Percentiles rank a stretch among this genome's conserved stretches.
Evolutionary conservation across 2,888 invertebrate genomes (phyloP).

Genomic region (Pardosa pseudoannulata): DNA sequence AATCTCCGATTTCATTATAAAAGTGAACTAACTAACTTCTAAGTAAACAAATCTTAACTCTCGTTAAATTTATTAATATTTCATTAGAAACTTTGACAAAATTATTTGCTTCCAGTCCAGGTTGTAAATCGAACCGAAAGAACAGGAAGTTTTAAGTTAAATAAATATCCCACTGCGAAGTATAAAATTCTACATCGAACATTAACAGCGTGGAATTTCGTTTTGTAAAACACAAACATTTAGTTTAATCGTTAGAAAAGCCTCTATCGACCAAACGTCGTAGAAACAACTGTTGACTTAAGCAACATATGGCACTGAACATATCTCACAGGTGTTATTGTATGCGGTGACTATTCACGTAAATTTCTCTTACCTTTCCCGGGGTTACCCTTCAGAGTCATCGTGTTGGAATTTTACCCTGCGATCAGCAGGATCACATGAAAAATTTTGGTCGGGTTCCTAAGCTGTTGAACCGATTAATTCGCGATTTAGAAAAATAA

Average conservation of each 20-base stretch:
- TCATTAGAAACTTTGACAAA: too few relatives aligned
- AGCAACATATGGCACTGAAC: constrained; percentile 42
- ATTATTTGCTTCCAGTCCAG: too few relatives aligned
- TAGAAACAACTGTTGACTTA: constrained; percentile 38
- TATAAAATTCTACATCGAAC: too few relatives aligned
- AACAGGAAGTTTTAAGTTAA: too few relatives aligned
- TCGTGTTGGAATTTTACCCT: not conserved
- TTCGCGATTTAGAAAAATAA: not conserved
- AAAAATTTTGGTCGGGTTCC: not conserved
- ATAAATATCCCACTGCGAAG: too few relatives aligned
- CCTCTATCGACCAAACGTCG: constrained; percentile 30
- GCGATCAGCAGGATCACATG: not conserved
- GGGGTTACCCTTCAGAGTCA: not conserved
- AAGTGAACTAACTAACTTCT: too few relatives aligned
- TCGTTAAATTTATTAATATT: too few relatives aligned
- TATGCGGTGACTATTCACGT: not conserved
- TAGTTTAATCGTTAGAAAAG: not conserved
- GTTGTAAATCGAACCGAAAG: too few relatives aligned
- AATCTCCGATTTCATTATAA: too few relatives aligned
- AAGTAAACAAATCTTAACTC: too few relatives aligned
- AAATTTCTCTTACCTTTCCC: not conserved
- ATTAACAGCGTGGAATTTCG: too few relatives aligned
- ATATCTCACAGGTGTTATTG: constrained; percentile 21
- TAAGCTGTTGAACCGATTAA: not conserved
- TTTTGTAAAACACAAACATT: too few relatives aligned